A percentile compares a stretch with the other conserved stretches of the same genome.
phyloP scores from a whole-genome alignment of 2,888 invertebrate genomes.

The Parnassius apollo region DNA sequence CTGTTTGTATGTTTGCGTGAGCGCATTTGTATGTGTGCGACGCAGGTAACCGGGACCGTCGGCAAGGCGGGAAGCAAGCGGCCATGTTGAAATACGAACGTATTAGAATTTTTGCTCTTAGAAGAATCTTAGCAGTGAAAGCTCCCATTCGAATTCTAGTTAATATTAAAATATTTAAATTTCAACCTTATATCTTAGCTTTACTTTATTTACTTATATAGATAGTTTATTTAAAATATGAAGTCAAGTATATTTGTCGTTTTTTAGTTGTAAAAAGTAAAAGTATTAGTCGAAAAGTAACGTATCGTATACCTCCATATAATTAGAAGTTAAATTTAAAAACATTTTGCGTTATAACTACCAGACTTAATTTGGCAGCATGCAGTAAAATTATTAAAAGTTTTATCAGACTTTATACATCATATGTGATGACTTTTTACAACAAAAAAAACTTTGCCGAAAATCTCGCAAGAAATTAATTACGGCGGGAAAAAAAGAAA shows the following conservation, averaged over 20 bases:
- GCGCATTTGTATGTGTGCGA: constrained; percentile 45
- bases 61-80: constrained; percentile 56
- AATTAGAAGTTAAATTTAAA: no score
- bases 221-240: no score
- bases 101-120: constrained; percentile 63
- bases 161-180: background rate
- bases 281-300: no score
- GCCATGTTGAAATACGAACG: constrained; percentile 52
- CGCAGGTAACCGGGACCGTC: constrained; percentile 77
- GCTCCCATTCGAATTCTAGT: constrained; percentile 23
- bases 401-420: background rate
- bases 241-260: no score
- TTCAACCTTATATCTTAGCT: no score
- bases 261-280: no score
- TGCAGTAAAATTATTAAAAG: constrained; percentile 8
- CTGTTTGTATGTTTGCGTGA: constrained; percentile 33
- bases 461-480: constrained; percentile 76
- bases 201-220: no score
- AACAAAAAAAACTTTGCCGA: constrained; percentile 52
- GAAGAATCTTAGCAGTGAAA: constrained; percentile 60
- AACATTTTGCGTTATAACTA: no score
- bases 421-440: constrained; percentile 19
- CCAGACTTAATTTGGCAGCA: constrained; percentile 2
- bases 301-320: no score
- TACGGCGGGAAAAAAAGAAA: constrained; percentile 72